phyloP scores from a whole-genome alignment of 2,888 invertebrate species.

The Sycophila texana region DNA sequence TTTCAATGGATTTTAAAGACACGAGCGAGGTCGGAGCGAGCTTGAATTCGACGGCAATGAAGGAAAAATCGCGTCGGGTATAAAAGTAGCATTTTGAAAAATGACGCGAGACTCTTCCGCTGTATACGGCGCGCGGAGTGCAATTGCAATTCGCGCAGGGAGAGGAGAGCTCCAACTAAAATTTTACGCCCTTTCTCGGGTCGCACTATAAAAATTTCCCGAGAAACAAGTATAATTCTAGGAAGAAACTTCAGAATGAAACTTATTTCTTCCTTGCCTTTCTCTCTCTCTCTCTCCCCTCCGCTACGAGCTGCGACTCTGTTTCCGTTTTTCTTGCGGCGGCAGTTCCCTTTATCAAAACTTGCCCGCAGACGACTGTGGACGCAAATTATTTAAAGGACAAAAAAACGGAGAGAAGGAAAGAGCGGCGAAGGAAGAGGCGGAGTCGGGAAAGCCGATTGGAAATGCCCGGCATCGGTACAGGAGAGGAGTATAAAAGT shows the following conservation, averaged over 20 bases:
- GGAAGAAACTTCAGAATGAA: conserved; percentile 39
- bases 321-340: conserved; percentile 41
- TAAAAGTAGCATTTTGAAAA: not conserved
- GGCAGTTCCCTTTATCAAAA: conserved; percentile 44
- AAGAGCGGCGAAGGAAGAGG: not conserved
- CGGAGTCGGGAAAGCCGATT: conserved; percentile 3
- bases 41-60: too few relatives aligned
- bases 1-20: too few relatives aligned
- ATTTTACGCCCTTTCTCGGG: not conserved
- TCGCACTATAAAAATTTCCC: conserved; percentile 35
- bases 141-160: too few relatives aligned
- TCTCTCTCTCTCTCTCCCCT: conserved; percentile 6
- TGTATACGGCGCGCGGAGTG: too few relatives aligned
- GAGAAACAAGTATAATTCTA: conserved; percentile 45
- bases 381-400: conserved; percentile 50
- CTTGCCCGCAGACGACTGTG: conserved; percentile 17
- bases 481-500: not conserved
- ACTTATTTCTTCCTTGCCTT: conserved; percentile 33
- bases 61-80: too few relatives aligned
- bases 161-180: conserved; percentile 1
- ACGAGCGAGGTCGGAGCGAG: too few relatives aligned
- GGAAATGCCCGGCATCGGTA: not conserved
- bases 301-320: not conserved
- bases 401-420: conserved; percentile 4
- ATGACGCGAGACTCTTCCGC: not conserved